Evolutionary conservation across 2,797 vertebrate genomes (phyloP).

Genomic region (Dryobates pubescens): DNA sequence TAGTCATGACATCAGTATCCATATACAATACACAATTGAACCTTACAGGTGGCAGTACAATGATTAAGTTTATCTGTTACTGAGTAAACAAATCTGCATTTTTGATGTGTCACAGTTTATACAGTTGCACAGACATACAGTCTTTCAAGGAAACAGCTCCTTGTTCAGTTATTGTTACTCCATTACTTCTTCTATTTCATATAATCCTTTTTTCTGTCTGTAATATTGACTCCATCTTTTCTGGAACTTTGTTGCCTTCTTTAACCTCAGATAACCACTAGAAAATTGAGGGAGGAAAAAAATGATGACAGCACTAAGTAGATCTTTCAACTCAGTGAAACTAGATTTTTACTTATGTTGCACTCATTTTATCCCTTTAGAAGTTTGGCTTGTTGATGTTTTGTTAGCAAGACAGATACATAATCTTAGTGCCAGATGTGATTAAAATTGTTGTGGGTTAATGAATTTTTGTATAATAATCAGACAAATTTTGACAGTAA

Average conservation of each 20-base stretch:
- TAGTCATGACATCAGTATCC: background rate
- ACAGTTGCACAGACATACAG: background rate
- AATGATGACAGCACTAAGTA: background rate
- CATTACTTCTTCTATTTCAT: background rate
- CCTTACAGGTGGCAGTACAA: background rate
- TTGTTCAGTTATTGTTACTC: background rate
- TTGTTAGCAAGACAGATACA: background rate
- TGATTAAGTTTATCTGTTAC: background rate
- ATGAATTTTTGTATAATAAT: background rate
- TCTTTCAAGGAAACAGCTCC: background rate
- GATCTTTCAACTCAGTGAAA: background rate
- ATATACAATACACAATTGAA: background rate
- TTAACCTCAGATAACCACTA: background rate
- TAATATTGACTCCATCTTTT: background rate
- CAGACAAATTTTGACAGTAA: slow-evolving; percentile 18
- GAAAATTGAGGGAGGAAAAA: background rate
- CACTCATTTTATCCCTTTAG: background rate
- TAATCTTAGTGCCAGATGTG: background rate
- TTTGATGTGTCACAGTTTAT: background rate
- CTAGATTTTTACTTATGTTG: background rate
- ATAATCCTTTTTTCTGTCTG: background rate
- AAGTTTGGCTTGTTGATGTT: background rate
- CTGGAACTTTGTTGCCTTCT: background rate
- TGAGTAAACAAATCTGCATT: background rate
- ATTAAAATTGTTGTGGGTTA: slow-evolving; percentile 5